Conservation (phyloP, 2,888 invertebrate species). For the Lamproptera curius region DNA sequence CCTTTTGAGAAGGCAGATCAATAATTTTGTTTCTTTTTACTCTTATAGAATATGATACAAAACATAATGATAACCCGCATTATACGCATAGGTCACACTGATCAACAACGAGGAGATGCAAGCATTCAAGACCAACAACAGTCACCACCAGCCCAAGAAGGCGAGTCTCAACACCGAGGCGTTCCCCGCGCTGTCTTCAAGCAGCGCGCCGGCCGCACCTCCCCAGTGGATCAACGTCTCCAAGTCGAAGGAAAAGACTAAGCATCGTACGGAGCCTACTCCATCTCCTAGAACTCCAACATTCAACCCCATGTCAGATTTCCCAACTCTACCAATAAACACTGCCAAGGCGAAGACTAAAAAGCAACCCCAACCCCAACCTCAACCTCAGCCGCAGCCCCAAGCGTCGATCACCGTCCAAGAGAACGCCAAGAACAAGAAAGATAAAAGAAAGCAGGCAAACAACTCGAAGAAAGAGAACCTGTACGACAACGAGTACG, state of each 20-base stretch:
- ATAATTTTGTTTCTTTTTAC: too few relatives aligned
- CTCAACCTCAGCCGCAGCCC: conserved; percentile 26
- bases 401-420: conserved; percentile 27
- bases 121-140: conserved; percentile 46
- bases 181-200: conserved; percentile 59
- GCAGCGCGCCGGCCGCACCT: conserved; percentile 51
- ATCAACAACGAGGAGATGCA: conserved; percentile 69
- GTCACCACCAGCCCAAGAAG: conserved; percentile 45
- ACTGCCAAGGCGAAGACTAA: conserved; percentile 54
- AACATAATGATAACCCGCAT: too few relatives aligned
- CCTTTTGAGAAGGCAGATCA: too few relatives aligned
- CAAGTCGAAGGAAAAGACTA: conserved; percentile 67
- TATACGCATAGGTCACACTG: conserved; percentile 61
- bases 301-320: conserved; percentile 78
- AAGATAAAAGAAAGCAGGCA: conserved; percentile 59
- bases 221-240: conserved; percentile 78
- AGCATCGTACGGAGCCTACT: conserved; percentile 69
- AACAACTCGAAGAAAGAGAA: conserved; percentile 48
- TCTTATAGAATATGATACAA: too few relatives aligned
- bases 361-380: conserved; percentile 40
- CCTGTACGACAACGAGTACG: conserved; percentile 44
- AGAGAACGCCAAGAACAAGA: conserved; percentile 48
- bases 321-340: conserved; percentile 78
- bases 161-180: conserved; percentile 50
- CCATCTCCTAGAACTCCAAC: conserved; percentile 62